Evolutionary conservation across 2,888 invertebrate genomes (phyloP), one percentile per base, ranked within the genome.

Genomic region (Lymantria monacha): DNA sequence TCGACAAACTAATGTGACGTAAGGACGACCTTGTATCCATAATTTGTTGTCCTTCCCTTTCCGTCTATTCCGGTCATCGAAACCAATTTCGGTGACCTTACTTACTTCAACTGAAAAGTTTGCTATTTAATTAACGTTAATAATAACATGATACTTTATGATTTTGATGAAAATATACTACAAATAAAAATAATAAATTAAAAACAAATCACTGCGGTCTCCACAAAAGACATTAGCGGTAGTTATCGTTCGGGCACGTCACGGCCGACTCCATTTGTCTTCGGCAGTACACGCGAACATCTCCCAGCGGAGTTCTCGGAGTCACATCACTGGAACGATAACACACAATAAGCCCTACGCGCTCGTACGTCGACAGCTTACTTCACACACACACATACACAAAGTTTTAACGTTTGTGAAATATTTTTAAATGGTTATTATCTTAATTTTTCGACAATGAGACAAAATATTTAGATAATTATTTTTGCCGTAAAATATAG

Each of bases 301-400:
- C 82, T 81, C 83, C 81, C 82, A 53, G 69, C 62, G 72, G 85
- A 81, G 83, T 81, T 84, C 80, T 83, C 80, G 76, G 79, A 79
- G 76, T 71, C 81, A 85, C 76, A 81, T 83, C 83, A 85, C 80
- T 81, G 81, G 78, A 72, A 72, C 75, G 85, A 85, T 85, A 85
- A 85, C 83, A 84, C 81, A 85, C 70, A 75, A 78, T 78, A 83
- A 83, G 82, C 83, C 84, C 83, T 81, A 74, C 74, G 76, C 76
- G 80, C 79, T 75, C 78, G 76, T 84, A 80, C 79, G 77, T 83
- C 79, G 78, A 77, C 69, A 74, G 73, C 69, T 72, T 74, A 69
- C 65, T 71, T 67, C 61, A 71, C 72, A 74, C n/a, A n/a, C n/a
- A n/a, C n/a, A n/a, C n/a, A n/a, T n/a, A n/a, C n/a, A n/a, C n/a